Evolutionary conservation across 2,888 invertebrate species (phyloP).

Genomic region (Andrena praecox): DNA sequence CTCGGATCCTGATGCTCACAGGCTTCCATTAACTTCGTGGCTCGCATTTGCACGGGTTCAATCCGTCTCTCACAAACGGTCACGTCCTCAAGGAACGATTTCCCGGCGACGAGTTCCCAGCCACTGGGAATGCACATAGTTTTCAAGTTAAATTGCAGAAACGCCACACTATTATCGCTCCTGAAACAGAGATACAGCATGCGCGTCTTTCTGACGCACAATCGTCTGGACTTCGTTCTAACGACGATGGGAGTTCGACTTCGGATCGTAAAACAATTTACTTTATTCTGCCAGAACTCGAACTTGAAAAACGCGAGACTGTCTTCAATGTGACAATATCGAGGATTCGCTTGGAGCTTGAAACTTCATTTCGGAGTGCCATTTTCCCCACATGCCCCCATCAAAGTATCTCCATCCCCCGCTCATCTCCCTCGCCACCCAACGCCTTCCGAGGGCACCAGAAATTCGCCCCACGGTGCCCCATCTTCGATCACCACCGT

Average conservation of each 20-base stretch:
- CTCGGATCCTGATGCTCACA: background rate
- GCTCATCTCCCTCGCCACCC: too few relatives aligned
- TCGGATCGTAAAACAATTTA: too few relatives aligned
- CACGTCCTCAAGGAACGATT: conserved; percentile 49
- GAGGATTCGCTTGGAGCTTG: too few relatives aligned
- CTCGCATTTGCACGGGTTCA: background rate
- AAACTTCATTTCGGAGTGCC: too few relatives aligned
- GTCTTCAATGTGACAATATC: too few relatives aligned
- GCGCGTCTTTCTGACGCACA: background rate
- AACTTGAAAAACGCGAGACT: too few relatives aligned
- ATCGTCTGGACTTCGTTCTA: conserved; percentile 10
- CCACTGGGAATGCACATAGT: conserved; percentile 37
- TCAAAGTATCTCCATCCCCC: too few relatives aligned
- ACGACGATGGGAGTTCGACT: conserved; percentile 2
- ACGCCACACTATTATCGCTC: conserved; percentile 41
- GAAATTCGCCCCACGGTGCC: too few relatives aligned
- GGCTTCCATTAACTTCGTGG: conserved; percentile 17
- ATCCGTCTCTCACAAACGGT: background rate
- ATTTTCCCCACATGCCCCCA: too few relatives aligned
- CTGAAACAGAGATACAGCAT: background rate
- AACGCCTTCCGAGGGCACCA: too few relatives aligned
- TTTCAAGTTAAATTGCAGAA: conserved; percentile 65
- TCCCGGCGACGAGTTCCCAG: conserved; percentile 40
- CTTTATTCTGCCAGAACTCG: too few relatives aligned
- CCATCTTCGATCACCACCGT: background rate